A percentile compares a stretch with the other conserved stretches of the same genome.
Conservation (phyloP, 2,888 invertebrate genomes). For the Drosophila recens region DNA sequence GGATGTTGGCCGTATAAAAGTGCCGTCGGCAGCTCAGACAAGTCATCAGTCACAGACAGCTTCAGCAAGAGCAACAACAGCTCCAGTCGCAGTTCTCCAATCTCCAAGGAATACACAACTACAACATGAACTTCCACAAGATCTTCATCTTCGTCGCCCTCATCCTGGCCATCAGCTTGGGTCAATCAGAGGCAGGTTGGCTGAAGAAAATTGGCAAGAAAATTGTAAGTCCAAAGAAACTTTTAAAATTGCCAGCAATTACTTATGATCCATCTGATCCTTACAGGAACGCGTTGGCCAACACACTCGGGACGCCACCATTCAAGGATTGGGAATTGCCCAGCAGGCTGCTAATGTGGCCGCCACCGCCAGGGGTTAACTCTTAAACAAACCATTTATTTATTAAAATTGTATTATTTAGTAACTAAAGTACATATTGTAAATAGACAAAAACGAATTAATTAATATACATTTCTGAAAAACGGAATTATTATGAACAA, state of each 20-base stretch:
- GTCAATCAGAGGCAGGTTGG: constrained; percentile 80
- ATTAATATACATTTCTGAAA: not conserved
- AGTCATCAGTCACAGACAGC: constrained; percentile 39
- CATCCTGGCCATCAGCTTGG: constrained; percentile 65
- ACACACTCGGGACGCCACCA: constrained; percentile 76
- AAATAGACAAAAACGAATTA: not conserved
- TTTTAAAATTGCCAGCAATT: too few species aligned
- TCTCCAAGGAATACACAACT: constrained; percentile 10
- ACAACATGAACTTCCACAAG: constrained; percentile 66
- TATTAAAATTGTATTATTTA: constrained; percentile 2
- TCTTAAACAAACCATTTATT: not conserved
- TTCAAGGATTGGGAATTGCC: constrained; percentile 68
- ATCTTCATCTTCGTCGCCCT: constrained; percentile 67
- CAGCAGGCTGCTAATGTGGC: constrained; percentile 78
- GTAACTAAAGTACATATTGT: not conserved
- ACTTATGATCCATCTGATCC: not conserved
- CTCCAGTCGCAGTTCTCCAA: not conserved
- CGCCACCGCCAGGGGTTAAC: constrained; percentile 65
- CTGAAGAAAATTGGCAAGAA: constrained; percentile 78
- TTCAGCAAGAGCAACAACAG: constrained; percentile 10
- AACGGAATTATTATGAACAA: too few species aligned
- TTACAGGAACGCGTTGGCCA: constrained; percentile 73
- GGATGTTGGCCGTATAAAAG: constrained; percentile 29
- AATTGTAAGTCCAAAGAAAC: constrained; percentile 65
- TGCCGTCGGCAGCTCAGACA: not conserved